phyloP scores from a whole-genome alignment of 2,888 invertebrate genomes.

The Cryptus viduatorius region DNA sequence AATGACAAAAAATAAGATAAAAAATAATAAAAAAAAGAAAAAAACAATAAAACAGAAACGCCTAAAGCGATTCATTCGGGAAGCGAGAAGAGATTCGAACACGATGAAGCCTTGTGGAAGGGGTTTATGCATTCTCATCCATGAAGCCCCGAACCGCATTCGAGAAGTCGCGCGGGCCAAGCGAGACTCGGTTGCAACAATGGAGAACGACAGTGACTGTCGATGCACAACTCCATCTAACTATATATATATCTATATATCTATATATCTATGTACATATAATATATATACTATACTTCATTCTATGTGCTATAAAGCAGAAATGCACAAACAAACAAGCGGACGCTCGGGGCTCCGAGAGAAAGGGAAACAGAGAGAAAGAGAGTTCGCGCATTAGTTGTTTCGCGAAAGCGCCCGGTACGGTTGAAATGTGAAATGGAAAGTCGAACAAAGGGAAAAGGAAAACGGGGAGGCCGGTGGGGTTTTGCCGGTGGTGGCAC shows the following conservation, averaged over 20 bases:
- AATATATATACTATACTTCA: constrained; percentile 24
- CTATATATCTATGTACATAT: constrained; percentile 10
- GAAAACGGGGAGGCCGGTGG: constrained; percentile 33
- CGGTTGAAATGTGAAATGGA: constrained; percentile 80
- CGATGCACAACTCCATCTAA: constrained; percentile 44
- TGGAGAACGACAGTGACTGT: constrained; percentile 44
- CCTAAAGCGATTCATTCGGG: constrained; percentile 29
- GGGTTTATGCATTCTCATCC: constrained; percentile 32
- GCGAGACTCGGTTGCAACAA: constrained; percentile 49
- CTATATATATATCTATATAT: background rate
- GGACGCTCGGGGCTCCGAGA: constrained; percentile 57
- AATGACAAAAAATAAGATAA: background rate
- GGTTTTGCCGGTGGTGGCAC: background rate
- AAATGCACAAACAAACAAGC: constrained; percentile 66
- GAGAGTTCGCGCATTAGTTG: constrained; percentile 79
- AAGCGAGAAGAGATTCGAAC: constrained; percentile 23
- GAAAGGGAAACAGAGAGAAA: constrained; percentile 68
- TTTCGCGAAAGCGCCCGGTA: constrained; percentile 78
- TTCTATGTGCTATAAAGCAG: constrained; percentile 40
- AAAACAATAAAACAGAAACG: constrained; percentile 26
- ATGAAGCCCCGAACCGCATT: constrained; percentile 18
- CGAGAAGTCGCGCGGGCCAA: constrained; percentile 41
- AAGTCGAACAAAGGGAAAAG: constrained; percentile 80
- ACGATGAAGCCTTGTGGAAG: constrained; percentile 1
- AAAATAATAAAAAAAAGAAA: constrained; percentile 7